Evolutionary conservation across 2,888 invertebrate genomes (phyloP).

Genomic region (Cephus spinipes): DNA sequence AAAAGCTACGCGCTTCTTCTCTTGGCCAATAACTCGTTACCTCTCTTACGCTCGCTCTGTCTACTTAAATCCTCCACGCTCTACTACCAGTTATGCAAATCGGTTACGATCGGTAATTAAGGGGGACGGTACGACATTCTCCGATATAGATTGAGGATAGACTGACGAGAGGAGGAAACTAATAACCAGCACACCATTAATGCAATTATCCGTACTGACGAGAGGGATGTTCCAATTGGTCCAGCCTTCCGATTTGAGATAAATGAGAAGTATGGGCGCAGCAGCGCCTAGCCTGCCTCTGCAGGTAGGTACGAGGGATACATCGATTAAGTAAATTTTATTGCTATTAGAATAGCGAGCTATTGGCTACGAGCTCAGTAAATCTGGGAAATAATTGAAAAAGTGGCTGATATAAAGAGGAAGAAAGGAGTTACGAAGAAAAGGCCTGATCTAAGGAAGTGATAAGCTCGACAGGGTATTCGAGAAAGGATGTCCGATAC

Average conservation of each 20-base stretch:
- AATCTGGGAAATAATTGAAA: background rate
- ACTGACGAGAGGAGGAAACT: constrained; percentile 33
- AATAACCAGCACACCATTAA: constrained; percentile 41
- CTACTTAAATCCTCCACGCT: background rate
- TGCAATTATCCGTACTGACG: constrained; percentile 33
- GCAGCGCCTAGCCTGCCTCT: background rate
- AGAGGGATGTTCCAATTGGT: background rate
- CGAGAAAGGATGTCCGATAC: background rate
- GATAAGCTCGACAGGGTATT: background rate
- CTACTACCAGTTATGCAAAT: background rate
- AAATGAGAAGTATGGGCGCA: background rate
- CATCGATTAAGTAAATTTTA: background rate
- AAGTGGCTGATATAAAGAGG: background rate
- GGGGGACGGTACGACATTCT: constrained; percentile 18
- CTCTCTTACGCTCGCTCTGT: background rate
- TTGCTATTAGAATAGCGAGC: background rate
- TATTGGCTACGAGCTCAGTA: background rate
- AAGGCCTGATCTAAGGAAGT: background rate
- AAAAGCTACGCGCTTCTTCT: background rate
- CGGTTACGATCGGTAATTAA: background rate
- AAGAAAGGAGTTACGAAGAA: background rate
- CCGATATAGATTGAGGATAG: constrained; percentile 17
- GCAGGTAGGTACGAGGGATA: too few species aligned
- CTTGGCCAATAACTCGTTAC: background rate
- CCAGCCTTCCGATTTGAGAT: background rate